Base-by-base conservation (phyloP, 2,797 vertebrate genomes). In the Neosalanx taihuensis region DNA sequence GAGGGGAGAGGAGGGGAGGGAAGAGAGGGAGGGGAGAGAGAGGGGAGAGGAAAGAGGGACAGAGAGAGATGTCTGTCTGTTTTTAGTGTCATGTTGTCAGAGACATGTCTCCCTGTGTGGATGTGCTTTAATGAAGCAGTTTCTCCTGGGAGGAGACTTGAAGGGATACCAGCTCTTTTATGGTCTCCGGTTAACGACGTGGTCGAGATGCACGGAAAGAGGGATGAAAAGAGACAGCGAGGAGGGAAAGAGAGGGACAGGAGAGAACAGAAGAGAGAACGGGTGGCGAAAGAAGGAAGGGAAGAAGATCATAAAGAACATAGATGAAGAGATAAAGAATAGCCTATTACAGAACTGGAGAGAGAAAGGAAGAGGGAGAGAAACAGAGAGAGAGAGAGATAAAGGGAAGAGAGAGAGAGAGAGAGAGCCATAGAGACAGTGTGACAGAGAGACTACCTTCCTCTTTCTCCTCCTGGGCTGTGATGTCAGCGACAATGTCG, bases 401-500 rank as follows among this genome's bases (percentile, higher is more conserved):
- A n/a, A 5, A 12, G 57, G 10, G n/a, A 5, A 53, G 57, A 58
- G 13, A 81, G 62, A 23, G 71, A 6, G 12, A 61, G 29, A 61
- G 23, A 51, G 12, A 72, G 23, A 26, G 23, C 23, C 23, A 26
- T 26, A 26, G 23, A 26, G 23, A 26, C 15, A 4, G 37, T 33
- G 26, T 56, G 62, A 63, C 60, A 56, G 72, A 12, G 65, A 63
- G 53, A 23, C 64, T 6, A 98, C 97, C 97, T 98, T 99, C 97
- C 33, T 99, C 97, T 88, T 98, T 98, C 74, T 98, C 97, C 85
- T 99, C 97, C 51, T 96, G 95, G 76, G 95, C 96, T 9, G 37
- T 41, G 69, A 99, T 94, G 80, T 99, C 97, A 60, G 97, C 96
- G 37, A 99, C 98, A 65, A 99, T 99, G 82, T 99, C 98, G 61